These are phyloP conservation scores for Motacilla alba DNA, from an alignment of 2,113 vertebrate species.

Conservation along the genomic window DNA sequence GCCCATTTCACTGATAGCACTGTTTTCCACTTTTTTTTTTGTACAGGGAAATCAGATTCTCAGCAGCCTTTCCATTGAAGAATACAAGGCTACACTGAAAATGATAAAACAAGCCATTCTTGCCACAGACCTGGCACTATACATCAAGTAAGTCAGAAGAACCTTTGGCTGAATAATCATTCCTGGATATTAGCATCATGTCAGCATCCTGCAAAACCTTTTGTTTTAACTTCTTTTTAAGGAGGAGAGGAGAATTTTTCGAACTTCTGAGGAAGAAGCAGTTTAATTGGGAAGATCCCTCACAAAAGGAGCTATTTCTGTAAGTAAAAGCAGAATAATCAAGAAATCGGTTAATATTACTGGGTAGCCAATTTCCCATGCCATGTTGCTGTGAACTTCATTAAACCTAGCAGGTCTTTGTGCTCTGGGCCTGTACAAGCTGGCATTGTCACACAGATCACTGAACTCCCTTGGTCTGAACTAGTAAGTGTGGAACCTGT, in stretches of 20 bases:
- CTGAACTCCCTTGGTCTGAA: background rate
- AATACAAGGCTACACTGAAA: conserved; percentile 91
- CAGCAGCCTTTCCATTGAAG: conserved; percentile 89
- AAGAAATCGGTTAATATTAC: background rate
- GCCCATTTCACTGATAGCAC: background rate
- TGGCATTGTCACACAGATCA: background rate
- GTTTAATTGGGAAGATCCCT: conserved; percentile 87
- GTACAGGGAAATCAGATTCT: conserved; percentile 95
- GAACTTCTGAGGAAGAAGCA: conserved; percentile 90
- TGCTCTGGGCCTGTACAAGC: background rate
- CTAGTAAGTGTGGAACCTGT: background rate
- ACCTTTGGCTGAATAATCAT: background rate
- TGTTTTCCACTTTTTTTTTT: background rate
- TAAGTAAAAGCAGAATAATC: conserved; percentile 68
- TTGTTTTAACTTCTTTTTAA: conserved; percentile 62
- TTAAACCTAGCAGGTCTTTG: background rate
- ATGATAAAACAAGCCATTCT: conserved; percentile 97
- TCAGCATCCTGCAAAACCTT: background rate
- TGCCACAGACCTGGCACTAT: conserved; percentile 93
- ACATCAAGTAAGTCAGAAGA: conserved; percentile 89
- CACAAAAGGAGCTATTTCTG: conserved; percentile 91
- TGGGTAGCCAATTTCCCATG: background rate
- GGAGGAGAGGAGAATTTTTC: conserved; percentile 90
- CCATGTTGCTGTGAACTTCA: background rate
- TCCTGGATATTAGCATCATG: background rate